Evolutionary conservation across 2,888 invertebrate genomes (phyloP), one percentile per base, ranked within the genome.

Genomic region (Xiphydria camelus): DNA sequence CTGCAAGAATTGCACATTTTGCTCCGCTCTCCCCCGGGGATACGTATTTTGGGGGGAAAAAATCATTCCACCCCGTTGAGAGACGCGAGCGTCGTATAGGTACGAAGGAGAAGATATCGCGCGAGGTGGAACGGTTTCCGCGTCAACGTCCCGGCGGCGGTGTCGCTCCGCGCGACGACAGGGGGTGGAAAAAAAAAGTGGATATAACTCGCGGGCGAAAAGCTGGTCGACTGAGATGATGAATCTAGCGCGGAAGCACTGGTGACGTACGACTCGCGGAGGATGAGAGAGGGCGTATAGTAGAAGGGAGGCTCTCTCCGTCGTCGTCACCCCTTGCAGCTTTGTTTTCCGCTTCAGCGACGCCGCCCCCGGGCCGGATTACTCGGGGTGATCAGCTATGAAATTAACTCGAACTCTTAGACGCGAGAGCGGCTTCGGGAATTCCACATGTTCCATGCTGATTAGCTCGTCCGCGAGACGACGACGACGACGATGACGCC

Each of bases 361-460:
- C 62, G 52, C 49, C 70, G 61, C 66, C 64, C 62, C 65, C 59
- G n/a, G 61, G 54, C 61, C 46, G 72, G 73, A 73, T 75, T 73
- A 75, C 70, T 59, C 69, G 71, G 73, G 71, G 73, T 73, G 74
- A 75, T 75, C 75, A 74, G 68, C 74, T 75, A 74, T 75, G 74
- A 74, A 74, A 75, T 75, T 73, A 74, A 73, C 72, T 74, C 64
- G 57, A 57, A 57, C 53, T 63, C 49, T 56, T 51, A 41, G 43
- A 44, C 32, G 48, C 43, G 39, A 41, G 45, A 38, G 40, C 44
- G 39, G 34, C 22, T 40, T 14, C 29, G n/a, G 26, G 4, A 3
- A 32, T 29, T 25, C 45, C 9, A 40, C 39, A 32, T 26, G 45
- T 12, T 12, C 9, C 33, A 7, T 26, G 10, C 23, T 40, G 40